Base-by-base conservation (phyloP, 2,113 vertebrate species). In the Gnathonemus echidnorhynchus region DNA sequence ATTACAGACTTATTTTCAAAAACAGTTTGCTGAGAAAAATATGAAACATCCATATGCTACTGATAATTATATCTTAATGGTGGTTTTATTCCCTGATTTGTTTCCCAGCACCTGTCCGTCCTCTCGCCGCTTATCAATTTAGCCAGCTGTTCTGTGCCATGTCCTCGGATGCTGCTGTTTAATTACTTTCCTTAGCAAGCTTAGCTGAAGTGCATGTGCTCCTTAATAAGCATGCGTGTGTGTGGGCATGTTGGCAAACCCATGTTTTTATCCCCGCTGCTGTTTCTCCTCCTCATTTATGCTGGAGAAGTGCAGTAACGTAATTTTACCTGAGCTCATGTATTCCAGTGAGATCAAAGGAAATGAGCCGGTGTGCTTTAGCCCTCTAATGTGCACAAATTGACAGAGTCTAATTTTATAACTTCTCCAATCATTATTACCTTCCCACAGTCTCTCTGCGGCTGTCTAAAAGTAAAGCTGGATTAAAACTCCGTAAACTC, bases 171-270 rank as follows among this genome's bases (percentile, higher is more conserved):
- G 96, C 95, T 45, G 90, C 94, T 90, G 86, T 94, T 96, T 97
- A 97, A 98, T 97, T 97, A 95, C 95, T 95, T 97, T 95, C 62
- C 95, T 95, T 96, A 93, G 0, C 97, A 95, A 96, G 95, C 93
- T 95, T 97, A 96, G 97, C 96, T 96, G 90, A 96, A 97, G 96
- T 97, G 97, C 97, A 97, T 95, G 96, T 96, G 97, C 96, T 97
- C 97, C 97, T 96, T 97, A 98, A 97, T 97, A 39, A 85, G 83
- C 35, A 48, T 48, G 83, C 0, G 21, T 48, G 83, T 85, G 42
- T 19, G 39, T 48, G 45, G 39, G 45, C 83, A n/a, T 48, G 45
- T 46, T 46, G 39, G 83, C 83, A 85, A 19, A 35, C 15, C 83
- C 21, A 1, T 85, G 19, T 95, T 94, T 94, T 95, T 96, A 89